phyloP scores from a whole-genome alignment of 2,888 invertebrate species.

The Aproaerema taeniolella region DNA sequence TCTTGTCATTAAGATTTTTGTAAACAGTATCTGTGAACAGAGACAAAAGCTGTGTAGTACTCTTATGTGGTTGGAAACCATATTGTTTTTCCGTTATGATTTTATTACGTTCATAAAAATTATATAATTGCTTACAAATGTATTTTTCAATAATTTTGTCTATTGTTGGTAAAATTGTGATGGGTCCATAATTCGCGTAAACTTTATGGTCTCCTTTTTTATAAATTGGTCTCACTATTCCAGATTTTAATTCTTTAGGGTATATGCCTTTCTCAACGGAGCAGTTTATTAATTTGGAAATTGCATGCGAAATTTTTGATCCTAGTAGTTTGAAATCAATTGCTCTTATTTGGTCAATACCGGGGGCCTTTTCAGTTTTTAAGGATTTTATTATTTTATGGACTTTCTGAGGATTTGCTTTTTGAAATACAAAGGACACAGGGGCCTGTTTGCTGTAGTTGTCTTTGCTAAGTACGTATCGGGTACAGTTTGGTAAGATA shows the following conservation, averaged over 20 bases:
- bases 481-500: slow-evolving; percentile 4
- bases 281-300: slow-evolving; percentile 16
- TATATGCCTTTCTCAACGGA: slow-evolving; percentile 10
- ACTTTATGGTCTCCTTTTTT: neutral
- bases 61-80: slow-evolving; percentile 5
- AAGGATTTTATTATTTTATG: neutral
- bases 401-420: neutral
- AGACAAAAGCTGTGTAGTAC: neutral
- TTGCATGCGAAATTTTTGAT: slow-evolving; percentile 5
- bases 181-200: slow-evolving; percentile 7
- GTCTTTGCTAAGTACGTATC: neutral
- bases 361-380: slow-evolving; percentile 16
- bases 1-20: neutral
- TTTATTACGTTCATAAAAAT: neutral
- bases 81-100: slow-evolving; percentile 1
- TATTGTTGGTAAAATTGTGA: neutral
- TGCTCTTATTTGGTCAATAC: slow-evolving; percentile 16
- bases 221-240: slow-evolving; percentile 20
- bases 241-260: slow-evolving; percentile 16
- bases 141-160: slow-evolving; percentile 2
- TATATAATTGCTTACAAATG: neutral
- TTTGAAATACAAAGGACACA: neutral
- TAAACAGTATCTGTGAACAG: neutral
- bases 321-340: slow-evolving; percentile 11
- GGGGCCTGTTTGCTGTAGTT: neutral